These are phyloP conservation scores for Heliconius nattereri DNA, from an alignment of 1,140 invertebrate species.

Conservation along the genomic window DNA sequence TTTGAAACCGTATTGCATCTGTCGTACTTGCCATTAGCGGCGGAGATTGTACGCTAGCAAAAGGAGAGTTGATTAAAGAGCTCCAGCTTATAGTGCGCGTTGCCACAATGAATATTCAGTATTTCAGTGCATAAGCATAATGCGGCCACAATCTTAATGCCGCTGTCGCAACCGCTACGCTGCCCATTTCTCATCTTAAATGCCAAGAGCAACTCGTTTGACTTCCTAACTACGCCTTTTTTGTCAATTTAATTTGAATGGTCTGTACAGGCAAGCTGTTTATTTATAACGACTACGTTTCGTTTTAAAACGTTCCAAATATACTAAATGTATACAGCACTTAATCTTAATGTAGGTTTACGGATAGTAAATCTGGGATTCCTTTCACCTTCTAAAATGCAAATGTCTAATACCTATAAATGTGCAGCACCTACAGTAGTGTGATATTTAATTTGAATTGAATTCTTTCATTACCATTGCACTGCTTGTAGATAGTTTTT, in stretches of 20 bases:
- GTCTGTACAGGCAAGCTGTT: not conserved
- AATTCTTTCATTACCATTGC: no score
- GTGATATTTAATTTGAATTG: no score
- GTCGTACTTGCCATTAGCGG: conserved; percentile 49
- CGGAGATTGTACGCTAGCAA: conserved; percentile 51
- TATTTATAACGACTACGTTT: conserved; percentile 1
- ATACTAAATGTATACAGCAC: not conserved
- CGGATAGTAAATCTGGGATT: not conserved
- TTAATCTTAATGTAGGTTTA: not conserved
- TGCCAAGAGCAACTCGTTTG: conserved; percentile 59
- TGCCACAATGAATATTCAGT: conserved; percentile 72
- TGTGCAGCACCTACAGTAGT: no score
- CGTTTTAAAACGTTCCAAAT: not conserved
- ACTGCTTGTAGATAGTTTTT: no score
- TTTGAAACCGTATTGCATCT: conserved; percentile 46
- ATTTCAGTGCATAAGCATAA: conserved; percentile 70
- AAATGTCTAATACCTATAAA: not conserved
- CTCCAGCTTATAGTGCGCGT: conserved; percentile 53
- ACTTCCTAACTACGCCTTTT: conserved; percentile 48
- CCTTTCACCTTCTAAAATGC: not conserved
- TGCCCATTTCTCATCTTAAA: conserved; percentile 78
- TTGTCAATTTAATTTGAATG: conserved; percentile 34
- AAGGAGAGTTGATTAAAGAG: conserved; percentile 68
- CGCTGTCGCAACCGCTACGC: conserved; percentile 60
- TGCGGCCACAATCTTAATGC: conserved; percentile 65